A percentile compares a stretch with the other conserved stretches of the same genome.
These are phyloP conservation scores for Volucella inanis DNA, from an alignment of 2,888 invertebrate species.

Conservation along the genomic window DNA sequence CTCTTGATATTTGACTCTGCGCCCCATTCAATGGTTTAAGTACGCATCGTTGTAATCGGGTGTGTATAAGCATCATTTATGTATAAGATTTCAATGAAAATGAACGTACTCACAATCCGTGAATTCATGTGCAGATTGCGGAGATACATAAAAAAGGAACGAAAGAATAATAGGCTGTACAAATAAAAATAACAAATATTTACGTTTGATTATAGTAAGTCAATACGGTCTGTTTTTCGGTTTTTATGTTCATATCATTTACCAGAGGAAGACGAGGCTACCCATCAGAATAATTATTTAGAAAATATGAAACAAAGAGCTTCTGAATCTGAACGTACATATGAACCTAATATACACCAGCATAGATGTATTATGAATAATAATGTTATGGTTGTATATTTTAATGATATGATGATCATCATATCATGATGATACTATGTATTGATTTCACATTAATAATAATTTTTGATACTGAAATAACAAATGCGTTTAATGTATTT, in stretches of 20 bases:
- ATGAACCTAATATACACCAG: no score
- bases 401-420: no score
- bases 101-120: background rate
- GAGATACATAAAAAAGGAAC: background rate
- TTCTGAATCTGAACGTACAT: conserved; percentile 1
- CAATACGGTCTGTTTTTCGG: conserved; percentile 14
- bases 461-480: no score
- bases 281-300: conserved; percentile 19
- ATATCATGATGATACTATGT: no score
- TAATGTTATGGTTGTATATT: no score
- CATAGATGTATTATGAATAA: no score
- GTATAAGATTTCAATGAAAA: conserved; percentile 7
- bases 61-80: conserved; percentile 17
- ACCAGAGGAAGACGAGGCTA: background rate
- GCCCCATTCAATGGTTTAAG: background rate
- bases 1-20: background rate
- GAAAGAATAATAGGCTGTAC: background rate
- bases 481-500: no score
- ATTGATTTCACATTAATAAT: no score
- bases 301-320: background rate
- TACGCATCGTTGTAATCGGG: background rate
- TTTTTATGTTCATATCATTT: conserved; percentile 3
- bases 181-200: conserved; percentile 35
- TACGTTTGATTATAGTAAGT: conserved; percentile 37
- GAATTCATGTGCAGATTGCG: background rate